Percentiles rank a stretch among this genome's conserved stretches.
Conservation (phyloP, 2,113 vertebrate genomes). For the Mobula birostris region DNA sequence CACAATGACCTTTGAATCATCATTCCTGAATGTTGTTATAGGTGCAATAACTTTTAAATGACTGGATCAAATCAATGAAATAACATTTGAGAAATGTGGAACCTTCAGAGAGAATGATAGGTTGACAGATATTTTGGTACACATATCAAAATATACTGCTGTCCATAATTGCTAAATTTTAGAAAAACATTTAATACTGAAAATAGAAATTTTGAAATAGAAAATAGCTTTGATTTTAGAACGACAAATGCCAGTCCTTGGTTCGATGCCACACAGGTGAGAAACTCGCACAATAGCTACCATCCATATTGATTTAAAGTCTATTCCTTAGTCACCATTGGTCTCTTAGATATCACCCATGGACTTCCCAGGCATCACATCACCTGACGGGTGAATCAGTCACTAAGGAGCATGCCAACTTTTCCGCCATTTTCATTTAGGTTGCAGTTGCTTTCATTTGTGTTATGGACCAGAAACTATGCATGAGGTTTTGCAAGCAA, state of each 20-base stretch:
- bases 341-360: constrained; percentile 61
- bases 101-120: constrained; percentile 52
- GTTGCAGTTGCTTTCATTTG: background rate
- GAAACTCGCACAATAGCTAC: constrained; percentile 58
- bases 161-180: constrained; percentile 58
- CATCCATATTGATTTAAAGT: constrained; percentile 67
- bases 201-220: constrained; percentile 44
- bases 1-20: background rate
- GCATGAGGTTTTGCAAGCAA: background rate
- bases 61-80: constrained; percentile 42
- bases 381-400: background rate
- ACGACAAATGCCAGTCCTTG: constrained; percentile 62
- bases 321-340: constrained; percentile 58
- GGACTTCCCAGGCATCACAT: constrained; percentile 5
- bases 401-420: background rate
- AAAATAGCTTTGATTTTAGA: constrained; percentile 52
- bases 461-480: background rate
- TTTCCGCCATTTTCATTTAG: background rate
- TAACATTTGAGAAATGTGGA: constrained; percentile 52
- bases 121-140: constrained; percentile 54
- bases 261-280: constrained; percentile 63
- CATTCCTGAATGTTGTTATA: background rate
- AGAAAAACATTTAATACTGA: constrained; percentile 47
- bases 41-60: background rate
- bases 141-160: constrained; percentile 50